A percentile compares a stretch with the other conserved stretches of the same genome.
These are phyloP conservation scores for Uloborus diversus DNA, from an alignment of 1,140 invertebrate species.

Conservation along the genomic window DNA sequence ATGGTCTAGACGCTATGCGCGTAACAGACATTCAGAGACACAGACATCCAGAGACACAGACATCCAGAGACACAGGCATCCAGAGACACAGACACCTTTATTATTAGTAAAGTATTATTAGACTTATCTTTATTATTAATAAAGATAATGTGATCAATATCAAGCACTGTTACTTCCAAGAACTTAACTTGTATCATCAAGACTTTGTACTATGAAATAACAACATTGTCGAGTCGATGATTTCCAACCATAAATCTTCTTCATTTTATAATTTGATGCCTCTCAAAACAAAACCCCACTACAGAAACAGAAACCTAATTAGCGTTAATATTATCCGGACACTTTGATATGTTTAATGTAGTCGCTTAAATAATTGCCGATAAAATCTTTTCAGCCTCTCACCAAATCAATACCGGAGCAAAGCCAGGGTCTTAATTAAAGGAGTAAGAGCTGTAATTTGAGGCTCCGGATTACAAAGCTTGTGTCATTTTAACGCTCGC, in stretches of 20 bases:
- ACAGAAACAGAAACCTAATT: background rate
- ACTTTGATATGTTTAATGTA: constrained; percentile 17
- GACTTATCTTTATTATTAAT: too few species aligned
- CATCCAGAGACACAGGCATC: too few species aligned
- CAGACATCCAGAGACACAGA: too few species aligned
- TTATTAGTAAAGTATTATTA: too few species aligned
- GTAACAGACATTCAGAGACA: too few species aligned
- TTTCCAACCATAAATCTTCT: background rate
- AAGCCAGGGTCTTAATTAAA: constrained; percentile 27
- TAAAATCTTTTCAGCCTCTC: constrained; percentile 12
- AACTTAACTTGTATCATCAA: background rate
- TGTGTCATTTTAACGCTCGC: too few species aligned
- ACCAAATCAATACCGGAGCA: background rate
- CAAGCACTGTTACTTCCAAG: too few species aligned
- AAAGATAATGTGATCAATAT: too few species aligned
- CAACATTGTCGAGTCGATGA: background rate
- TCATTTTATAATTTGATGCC: background rate
- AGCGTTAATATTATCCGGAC: background rate
- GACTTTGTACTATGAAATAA: background rate
- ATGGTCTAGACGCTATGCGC: too few species aligned
- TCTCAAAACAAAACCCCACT: background rate
- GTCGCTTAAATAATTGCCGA: constrained; percentile 22
- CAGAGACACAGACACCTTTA: too few species aligned
- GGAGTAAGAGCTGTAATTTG: too few species aligned
- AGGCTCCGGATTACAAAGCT: too few species aligned